Evolutionary conservation across 2,888 invertebrate genomes (phyloP), one percentile per base, ranked within the genome.

Genomic region (Eledone cirrhosa): DNA sequence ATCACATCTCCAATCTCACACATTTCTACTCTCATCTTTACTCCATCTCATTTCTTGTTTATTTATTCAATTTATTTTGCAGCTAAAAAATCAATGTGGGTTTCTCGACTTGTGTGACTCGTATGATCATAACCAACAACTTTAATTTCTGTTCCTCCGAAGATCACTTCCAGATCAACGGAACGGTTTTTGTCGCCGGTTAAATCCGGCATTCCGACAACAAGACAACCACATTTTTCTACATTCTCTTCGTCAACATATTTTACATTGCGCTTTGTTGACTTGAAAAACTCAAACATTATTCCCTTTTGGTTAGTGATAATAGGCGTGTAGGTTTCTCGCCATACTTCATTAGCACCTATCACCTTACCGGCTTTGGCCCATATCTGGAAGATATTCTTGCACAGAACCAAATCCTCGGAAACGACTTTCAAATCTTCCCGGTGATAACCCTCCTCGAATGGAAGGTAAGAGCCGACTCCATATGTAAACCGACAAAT

Each of bases 401-500:
- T 88, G 78, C 87, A 87, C 41, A 88, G 80, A 11, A 83, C 83
- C 84, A 87, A 85, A 33, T 87, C 87, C 74, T 88, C 88, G 0
- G 87, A 88, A 67, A 85, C 84, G 11, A 87, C 87, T 77, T 86
- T 86, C 59, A 88, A 80, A 77, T 88, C 88, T n/a, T 83, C 85
- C 29, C 88, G 82, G 75, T 88, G 88, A 41, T 84, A 84, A 0
- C 86, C 87, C 11, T 86, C 87, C 65, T 86, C 85, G 72, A 87
- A 88, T 3, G 87, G 87, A 2, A 88, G 82, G 77, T 88, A 88
- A 4, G 87, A 87, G 0, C 88, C 88, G 1, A 88, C 88, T 8
- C 88, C 88, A 77, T 88, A 88, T 0, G 88, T 87, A 79, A 85
- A 88, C n/a, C 88, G 82, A 79, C 87, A 88, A 65, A 88, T 87